Evolutionary conservation across 2,113 vertebrate genomes (phyloP).

Genomic region (Pelusios castaneus): DNA sequence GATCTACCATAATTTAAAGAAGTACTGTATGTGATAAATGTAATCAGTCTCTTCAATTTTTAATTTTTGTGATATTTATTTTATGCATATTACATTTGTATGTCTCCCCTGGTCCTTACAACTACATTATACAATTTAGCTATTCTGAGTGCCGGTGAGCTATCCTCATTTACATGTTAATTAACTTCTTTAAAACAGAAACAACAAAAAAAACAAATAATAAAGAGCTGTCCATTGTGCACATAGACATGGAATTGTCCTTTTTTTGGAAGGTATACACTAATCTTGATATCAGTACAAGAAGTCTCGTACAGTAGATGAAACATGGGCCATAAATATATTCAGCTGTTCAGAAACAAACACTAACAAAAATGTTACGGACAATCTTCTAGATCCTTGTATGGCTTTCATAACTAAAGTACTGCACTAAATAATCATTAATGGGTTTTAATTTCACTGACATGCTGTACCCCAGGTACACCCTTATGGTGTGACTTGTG

Average conservation of each 20-base stretch:
- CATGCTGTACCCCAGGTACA: too few relatives aligned
- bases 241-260: neutral
- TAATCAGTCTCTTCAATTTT: neutral
- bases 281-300: neutral
- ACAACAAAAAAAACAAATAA: neutral
- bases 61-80: neutral
- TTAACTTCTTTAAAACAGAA: neutral
- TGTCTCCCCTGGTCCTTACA: neutral
- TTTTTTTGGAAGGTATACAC: neutral
- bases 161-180: neutral
- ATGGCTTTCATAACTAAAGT: neutral
- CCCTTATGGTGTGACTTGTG: too few relatives aligned
- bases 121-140: neutral
- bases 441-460: neutral
- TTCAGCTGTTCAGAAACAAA: neutral
- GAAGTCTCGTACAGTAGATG: neutral
- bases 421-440: neutral
- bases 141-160: neutral
- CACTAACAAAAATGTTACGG: neutral
- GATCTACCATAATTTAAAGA: neutral
- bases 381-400: neutral
- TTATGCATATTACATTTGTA: neutral
- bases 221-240: slow-evolving; percentile 3
- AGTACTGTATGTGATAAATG: neutral
- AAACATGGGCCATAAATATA: neutral